phyloP scores from a whole-genome alignment of 2,113 vertebrate genomes.

The Catharus minimus region DNA sequence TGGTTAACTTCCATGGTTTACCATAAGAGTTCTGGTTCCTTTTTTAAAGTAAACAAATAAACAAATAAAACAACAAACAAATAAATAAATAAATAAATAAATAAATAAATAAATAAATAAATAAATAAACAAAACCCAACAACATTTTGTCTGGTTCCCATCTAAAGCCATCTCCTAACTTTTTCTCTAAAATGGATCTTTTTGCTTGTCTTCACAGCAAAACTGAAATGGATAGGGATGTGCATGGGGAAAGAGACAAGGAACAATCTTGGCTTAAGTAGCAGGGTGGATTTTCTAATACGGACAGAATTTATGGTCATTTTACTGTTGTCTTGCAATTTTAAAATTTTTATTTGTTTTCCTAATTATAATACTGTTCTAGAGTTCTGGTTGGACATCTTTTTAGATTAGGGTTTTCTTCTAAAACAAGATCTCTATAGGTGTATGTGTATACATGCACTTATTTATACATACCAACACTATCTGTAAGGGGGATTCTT shows the following conservation, averaged over 20 bases:
- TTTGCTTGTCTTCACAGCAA: not conserved
- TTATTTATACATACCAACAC: not conserved
- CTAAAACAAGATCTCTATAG: not conserved
- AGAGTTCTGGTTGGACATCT: not conserved
- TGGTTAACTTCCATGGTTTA: not conserved
- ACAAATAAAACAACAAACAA: too few relatives aligned
- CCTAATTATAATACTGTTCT: not conserved
- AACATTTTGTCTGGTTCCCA: not conserved
- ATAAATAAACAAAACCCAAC: not conserved
- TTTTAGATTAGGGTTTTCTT: not conserved
- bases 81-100: not conserved
- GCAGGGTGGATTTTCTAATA: not conserved
- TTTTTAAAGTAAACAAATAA: not conserved
- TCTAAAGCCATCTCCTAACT: not conserved
- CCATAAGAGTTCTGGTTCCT: not conserved
- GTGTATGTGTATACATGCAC: not conserved
- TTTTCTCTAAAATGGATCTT: not conserved
- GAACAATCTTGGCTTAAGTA: not conserved
- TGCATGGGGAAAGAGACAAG: not conserved
- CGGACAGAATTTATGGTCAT: not conserved
- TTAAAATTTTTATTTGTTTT: not conserved
- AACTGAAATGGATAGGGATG: not conserved
- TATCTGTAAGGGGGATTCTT: not conserved
- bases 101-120: too few relatives aligned
- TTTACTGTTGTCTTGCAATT: not conserved